Percentiles rank a stretch among this genome's conserved stretches.
Conservation (phyloP, 2,888 invertebrate species). For the Sphaerophoria taeniata region DNA sequence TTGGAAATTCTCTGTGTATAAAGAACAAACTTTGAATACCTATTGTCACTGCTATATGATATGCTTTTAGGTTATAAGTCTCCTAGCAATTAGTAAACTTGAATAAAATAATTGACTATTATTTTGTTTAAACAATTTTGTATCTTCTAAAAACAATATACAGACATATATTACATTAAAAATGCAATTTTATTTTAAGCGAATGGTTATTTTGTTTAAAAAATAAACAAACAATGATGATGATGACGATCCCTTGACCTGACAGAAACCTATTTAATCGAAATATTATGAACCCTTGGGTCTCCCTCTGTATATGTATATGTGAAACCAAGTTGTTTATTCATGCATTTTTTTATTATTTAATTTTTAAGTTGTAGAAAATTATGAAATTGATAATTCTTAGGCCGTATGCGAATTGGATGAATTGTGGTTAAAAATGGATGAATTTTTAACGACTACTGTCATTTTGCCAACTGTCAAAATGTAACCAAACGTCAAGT, state of each 20-base stretch:
- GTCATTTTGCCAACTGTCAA: too few species aligned
- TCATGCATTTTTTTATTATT: slow-evolving; percentile 65
- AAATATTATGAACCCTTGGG: neutral
- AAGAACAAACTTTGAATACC: slow-evolving; percentile 42
- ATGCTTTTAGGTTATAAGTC: slow-evolving; percentile 67
- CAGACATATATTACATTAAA: slow-evolving; percentile 43
- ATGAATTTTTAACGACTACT: too few species aligned
- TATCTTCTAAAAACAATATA: slow-evolving; percentile 30
- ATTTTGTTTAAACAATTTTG: slow-evolving; percentile 47
- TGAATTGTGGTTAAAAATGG: too few species aligned
- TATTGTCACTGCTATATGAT: slow-evolving; percentile 69
- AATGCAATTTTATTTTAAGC: slow-evolving; percentile 68
- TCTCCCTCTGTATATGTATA: slow-evolving; percentile 13
- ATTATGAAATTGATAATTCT: slow-evolving; percentile 16
- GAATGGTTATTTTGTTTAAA: slow-evolving; percentile 23
- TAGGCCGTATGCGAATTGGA: too few species aligned
- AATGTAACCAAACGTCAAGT: too few species aligned
- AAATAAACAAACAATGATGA: neutral
- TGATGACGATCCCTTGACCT: slow-evolving; percentile 20
- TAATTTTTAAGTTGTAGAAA: slow-evolving; percentile 66
- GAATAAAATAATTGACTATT: slow-evolving; percentile 41
- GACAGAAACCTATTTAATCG: neutral
- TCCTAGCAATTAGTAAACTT: slow-evolving; percentile 62
- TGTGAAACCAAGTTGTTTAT: slow-evolving; percentile 29
- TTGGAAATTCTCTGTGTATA: slow-evolving; percentile 59